Evolutionary conservation across 2,113 vertebrate genomes (phyloP), one percentile per base, ranked within the genome.

Genomic region (Hemichromis elongatus): DNA sequence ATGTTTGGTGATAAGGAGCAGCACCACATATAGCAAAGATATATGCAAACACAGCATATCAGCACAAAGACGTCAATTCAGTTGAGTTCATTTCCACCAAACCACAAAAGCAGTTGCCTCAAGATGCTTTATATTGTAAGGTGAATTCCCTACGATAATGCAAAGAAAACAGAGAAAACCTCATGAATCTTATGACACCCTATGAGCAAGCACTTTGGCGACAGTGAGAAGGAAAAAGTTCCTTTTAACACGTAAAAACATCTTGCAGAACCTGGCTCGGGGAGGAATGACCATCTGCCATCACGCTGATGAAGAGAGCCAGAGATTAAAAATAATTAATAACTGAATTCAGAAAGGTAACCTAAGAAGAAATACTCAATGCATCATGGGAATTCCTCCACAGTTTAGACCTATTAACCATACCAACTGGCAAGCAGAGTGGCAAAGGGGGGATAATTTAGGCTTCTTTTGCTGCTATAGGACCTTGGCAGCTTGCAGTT

Each of bases 31-130:
- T 24, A 40, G 0, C 35, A 24, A 68, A 68, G 11, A 68, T n/a
- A n/a, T n/a, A n/a, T n/a, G 14, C 0, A 3, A 68, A 28, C 13
- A 28, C 21, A 47, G 3, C 40, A 45, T 10, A 70, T 0, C 66
- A 70, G 68, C 14, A 47, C 1, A 47, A 73, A 47, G 40, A 28
- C 28, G 21, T 28, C 33, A 63, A 3, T 63, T 63, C 0, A 37
- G 21, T 63, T 63, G 33, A 37, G 19, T 63, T 33, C 2, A 2
- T 63, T 37, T 37, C 33, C 33, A 37, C 59, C 33, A 37, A 63
- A 63, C 10, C 59, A 37, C 59, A 63, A 63, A 19, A 63, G 2
- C 19, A 63, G 6, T 63, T 21, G 1, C 11, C 2, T 63, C 19
- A 0, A 2, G 59, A 10, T 37, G 19, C 33, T 63, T 37, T 37